Conservation (phyloP, 2,113 vertebrate species). For the Ophthalmolycus amberensis region DNA sequence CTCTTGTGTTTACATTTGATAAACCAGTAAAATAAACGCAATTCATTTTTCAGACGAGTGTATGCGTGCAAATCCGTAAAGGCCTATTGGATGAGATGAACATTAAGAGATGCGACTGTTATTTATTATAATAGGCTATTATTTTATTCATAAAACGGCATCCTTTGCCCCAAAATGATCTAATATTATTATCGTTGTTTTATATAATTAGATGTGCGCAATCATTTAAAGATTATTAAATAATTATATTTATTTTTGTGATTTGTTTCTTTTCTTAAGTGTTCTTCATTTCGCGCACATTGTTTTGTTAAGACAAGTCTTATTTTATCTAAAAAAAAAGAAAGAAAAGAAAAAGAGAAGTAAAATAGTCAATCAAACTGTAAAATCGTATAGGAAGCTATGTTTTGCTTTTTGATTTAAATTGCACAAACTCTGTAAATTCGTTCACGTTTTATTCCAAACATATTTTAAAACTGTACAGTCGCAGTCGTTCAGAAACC, state of each 20-base stretch:
- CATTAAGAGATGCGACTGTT: background rate
- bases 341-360: no score
- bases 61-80: background rate
- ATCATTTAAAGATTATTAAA: background rate
- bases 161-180: background rate
- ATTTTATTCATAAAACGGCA: background rate
- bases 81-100: background rate
- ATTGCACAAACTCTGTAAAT: background rate
- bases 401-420: background rate
- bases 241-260: background rate
- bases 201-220: background rate
- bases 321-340: no score
- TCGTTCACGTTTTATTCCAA: conserved; percentile 27
- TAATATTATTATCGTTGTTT: background rate
- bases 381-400: background rate
- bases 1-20: conserved; percentile 2
- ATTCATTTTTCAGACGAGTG: background rate
- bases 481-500: background rate
- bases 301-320: background rate
- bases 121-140: background rate
- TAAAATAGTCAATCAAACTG: background rate
- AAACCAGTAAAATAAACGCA: background rate
- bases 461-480: conserved; percentile 8
- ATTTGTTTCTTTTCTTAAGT: background rate
- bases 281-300: background rate